phyloP scores from a whole-genome alignment of 2,113 vertebrate species.

The Axis porcinus region DNA sequence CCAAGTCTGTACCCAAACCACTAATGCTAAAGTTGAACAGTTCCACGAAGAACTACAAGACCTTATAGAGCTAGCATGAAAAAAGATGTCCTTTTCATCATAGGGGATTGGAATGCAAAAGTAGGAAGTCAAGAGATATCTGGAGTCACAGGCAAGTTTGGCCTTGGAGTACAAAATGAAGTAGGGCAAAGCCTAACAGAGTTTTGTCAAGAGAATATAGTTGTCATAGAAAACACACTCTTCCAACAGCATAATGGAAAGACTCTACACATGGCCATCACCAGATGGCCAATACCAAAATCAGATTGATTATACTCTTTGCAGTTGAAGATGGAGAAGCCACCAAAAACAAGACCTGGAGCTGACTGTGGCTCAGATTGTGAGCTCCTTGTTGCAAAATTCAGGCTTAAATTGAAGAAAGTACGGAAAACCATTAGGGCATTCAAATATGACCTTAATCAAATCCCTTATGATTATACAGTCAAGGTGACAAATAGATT shows the following conservation, averaged over 20 bases:
- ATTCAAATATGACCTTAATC: neutral
- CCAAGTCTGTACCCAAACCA: neutral
- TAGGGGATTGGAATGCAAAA: neutral
- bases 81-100: neutral
- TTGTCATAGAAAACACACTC: neutral
- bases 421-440: neutral
- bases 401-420: neutral
- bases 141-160: neutral
- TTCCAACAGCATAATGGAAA: neutral
- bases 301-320: neutral
- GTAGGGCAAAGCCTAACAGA: neutral
- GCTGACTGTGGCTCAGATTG: neutral
- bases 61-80: neutral
- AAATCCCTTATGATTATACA: neutral
- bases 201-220: neutral
- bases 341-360: neutral
- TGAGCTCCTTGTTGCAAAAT: neutral
- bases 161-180: neutral
- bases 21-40: neutral
- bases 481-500: neutral
- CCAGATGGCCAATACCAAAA: neutral
- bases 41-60: neutral
- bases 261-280: neutral
- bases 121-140: neutral
- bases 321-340: neutral